A percentile compares a stretch with the other conserved stretches of the same genome.
Evolutionary conservation across 1,140 invertebrate species (phyloP).

Genomic region (Lepidostoma basale): DNA sequence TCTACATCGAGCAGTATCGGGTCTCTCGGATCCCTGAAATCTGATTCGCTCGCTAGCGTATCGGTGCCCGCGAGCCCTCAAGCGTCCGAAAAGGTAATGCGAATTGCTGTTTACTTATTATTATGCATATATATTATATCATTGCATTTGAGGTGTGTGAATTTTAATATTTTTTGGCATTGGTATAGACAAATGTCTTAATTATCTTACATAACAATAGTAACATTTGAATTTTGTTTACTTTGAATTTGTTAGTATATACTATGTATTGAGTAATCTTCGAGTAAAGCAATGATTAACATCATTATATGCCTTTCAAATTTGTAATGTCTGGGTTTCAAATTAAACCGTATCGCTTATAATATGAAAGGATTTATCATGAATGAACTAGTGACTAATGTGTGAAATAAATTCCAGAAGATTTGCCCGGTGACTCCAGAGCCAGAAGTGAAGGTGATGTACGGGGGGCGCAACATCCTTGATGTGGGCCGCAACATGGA

Average conservation of each 20-base stretch:
- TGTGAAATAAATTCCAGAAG: constrained; percentile 14
- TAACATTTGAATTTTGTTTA: too few species aligned
- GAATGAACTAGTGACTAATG: too few species aligned
- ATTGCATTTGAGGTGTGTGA: too few species aligned
- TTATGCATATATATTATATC: constrained; percentile 46
- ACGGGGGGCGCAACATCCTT: constrained; percentile 56
- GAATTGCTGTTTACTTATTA: neutral
- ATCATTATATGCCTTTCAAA: too few species aligned
- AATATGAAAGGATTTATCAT: too few species aligned
- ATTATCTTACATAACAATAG: too few species aligned
- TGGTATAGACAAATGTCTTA: too few species aligned
- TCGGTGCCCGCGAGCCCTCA: constrained; percentile 60
- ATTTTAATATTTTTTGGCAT: neutral
- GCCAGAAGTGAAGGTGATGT: constrained; percentile 41
- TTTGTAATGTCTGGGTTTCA: too few species aligned
- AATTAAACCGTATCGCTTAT: too few species aligned
- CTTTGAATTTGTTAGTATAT: too few species aligned
- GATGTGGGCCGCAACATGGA: constrained; percentile 58
- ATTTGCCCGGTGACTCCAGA: constrained; percentile 13
- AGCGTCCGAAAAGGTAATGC: constrained; percentile 58
- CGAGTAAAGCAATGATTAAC: too few species aligned
- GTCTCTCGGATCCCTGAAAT: constrained; percentile 59
- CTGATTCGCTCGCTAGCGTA: constrained; percentile 58
- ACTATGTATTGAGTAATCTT: too few species aligned
- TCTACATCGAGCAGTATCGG: constrained; percentile 60